Conservation (phyloP, 2,797 vertebrate genomes). For the Siniperca scherzeri region DNA sequence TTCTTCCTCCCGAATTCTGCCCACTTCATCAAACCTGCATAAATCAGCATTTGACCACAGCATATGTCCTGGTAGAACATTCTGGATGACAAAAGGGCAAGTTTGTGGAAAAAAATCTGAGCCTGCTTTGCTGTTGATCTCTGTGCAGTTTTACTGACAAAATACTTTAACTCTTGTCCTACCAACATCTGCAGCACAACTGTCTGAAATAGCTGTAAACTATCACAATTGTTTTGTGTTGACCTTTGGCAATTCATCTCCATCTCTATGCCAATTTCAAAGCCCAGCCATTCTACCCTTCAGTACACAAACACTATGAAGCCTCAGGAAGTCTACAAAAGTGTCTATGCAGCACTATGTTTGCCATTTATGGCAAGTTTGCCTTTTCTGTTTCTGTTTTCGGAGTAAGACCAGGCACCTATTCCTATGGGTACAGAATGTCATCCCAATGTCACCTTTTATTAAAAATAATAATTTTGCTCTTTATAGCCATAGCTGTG, state of each 20-base stretch:
- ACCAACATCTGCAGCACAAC: conserved; percentile 25
- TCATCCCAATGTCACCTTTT: conserved; percentile 9
- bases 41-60: conserved; percentile 28
- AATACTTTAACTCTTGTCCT: neutral
- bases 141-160: conserved; percentile 13
- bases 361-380: neutral
- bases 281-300: conserved; percentile 5
- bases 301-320: conserved; percentile 6
- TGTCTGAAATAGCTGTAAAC: conserved; percentile 10
- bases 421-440: neutral
- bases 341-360: neutral
- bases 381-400: neutral
- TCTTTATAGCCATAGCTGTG: neutral
- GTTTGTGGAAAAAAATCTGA: conserved; percentile 6
- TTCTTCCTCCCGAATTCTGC: conserved; percentile 35
- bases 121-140: conserved; percentile 12
- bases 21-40: conserved; percentile 46
- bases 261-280: conserved; percentile 18
- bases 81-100: conserved; percentile 20
- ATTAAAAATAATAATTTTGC: neutral
- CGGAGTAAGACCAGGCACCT: neutral
- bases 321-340: neutral
- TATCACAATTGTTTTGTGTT: conserved; percentile 24
- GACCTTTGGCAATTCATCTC: neutral
- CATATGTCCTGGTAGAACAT: neutral